phyloP scores from a whole-genome alignment of 53 echinoderm and acorn worm genomes.

The Apostichopus leukothele region DNA sequence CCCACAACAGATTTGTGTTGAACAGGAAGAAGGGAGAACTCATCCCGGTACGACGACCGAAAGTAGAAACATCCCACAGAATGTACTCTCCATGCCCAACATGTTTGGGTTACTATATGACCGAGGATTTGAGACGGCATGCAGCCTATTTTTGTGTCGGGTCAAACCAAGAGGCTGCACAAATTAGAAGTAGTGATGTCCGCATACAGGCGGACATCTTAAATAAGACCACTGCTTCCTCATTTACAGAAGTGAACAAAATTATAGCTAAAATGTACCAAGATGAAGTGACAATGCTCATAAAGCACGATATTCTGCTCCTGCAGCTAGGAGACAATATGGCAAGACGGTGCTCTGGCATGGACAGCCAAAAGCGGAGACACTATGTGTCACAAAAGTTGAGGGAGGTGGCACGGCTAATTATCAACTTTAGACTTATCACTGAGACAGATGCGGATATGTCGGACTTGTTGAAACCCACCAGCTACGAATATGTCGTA shows the following conservation, averaged over 20 bases:
- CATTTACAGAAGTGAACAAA: too few species aligned
- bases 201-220: too few species aligned
- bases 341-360: background rate
- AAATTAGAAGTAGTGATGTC: too few species aligned
- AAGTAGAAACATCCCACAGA: background rate
- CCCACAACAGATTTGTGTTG: background rate
- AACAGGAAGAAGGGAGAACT: background rate
- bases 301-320: background rate
- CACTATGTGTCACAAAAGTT: background rate
- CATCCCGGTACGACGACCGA: background rate
- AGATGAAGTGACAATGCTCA: background rate
- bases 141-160: slow-evolving; percentile 8
- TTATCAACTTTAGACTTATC: background rate
- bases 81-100: background rate
- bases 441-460: background rate
- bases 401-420: background rate
- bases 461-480: too few species aligned
- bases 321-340: background rate
- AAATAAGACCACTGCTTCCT: too few species aligned
- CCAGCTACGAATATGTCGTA: too few species aligned
- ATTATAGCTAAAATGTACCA: too few species aligned
- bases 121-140: background rate
- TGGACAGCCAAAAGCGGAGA: background rate
- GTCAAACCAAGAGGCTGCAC: too few species aligned
- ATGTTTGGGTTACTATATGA: background rate